These are phyloP conservation scores for Tipula vernalis DNA, from an alignment of 2,888 invertebrate genomes.

Conservation along the genomic window DNA sequence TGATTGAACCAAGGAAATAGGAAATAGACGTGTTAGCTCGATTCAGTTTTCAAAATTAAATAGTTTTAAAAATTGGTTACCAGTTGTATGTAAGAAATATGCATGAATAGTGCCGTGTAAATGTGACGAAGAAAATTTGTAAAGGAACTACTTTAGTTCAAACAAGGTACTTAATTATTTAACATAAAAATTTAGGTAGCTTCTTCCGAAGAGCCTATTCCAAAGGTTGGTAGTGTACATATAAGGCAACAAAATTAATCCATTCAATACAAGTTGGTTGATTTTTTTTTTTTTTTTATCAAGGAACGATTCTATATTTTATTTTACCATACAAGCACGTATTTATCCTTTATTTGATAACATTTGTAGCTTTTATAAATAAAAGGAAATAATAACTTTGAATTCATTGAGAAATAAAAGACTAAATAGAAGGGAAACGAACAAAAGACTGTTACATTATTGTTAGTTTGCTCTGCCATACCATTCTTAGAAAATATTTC, in stretches of 20 bases:
- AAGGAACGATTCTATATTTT: neutral
- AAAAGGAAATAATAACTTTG: neutral
- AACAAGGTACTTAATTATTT: too few species aligned
- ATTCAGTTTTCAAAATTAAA: too few species aligned
- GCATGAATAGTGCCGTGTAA: too few species aligned
- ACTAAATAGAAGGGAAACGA: neutral
- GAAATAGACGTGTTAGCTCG: too few species aligned
- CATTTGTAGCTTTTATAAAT: neutral
- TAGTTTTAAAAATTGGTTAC: too few species aligned
- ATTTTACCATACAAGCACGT: neutral
- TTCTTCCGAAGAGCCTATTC: too few species aligned
- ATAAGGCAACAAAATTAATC: neutral
- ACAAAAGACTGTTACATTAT: neutral
- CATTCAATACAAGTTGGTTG: neutral
- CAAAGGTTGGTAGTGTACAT: too few species aligned
- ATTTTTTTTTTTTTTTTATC: neutral
- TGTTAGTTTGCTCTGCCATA: neutral
- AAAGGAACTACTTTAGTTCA: too few species aligned
- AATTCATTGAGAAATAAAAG: neutral
- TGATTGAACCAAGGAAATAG: too few species aligned
- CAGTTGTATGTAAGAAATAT: too few species aligned
- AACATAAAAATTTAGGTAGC: too few species aligned
- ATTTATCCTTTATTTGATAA: neutral
- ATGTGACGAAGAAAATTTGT: too few species aligned
- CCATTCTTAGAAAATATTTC: neutral